Evolutionary conservation across 2,113 vertebrate species (phyloP), one percentile per base, ranked within the genome.

Genomic region (Gobio gobio): DNA sequence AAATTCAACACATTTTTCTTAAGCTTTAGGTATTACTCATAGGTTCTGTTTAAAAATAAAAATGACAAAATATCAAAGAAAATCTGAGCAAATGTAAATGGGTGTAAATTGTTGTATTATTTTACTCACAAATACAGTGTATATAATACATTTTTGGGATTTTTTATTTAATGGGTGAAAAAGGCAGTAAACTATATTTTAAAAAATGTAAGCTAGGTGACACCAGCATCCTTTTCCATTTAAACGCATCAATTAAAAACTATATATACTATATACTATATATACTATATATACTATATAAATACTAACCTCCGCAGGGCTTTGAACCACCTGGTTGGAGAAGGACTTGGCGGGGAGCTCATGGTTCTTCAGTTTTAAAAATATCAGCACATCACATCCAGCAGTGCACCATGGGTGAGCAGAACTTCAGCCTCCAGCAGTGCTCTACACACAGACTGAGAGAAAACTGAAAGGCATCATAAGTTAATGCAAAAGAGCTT

Each of bases 291-390:
- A n/a, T n/a, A n/a, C n/a, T n/a, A n/a, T n/a, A n/a, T n/a, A n/a
- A n/a, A n/a, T n/a, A 86, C 85, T 86, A 91, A 94, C 92, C 93
- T 93, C 84, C 86, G 85, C 49, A 92, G 80, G 0, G 87, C 33
- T 88, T 90, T 94, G 83, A 93, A 93, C 93, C 93, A 94, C n/a
- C 85, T 58, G 47, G 58, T 43, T 5, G 93, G 90, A 85, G 93
- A 93, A 2, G 91, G 92, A 58, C 93, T 94, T 20, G 83, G 91
- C 0, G 88, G 87, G 14, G n/a, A 24, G 83, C 47, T 93, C 93
- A 92, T 93, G 40, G 73, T 86, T 47, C 26, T 70, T 68, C 72
- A 36, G 2, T 16, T 70, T 29, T 51, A 49, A 40, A 36, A 13
- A 43, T 33, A 33, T 51, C 43, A 68, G 26, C 49, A 51, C 8